phyloP scores from a whole-genome alignment of 2,888 invertebrate species.

The Marronus borbonicus region DNA sequence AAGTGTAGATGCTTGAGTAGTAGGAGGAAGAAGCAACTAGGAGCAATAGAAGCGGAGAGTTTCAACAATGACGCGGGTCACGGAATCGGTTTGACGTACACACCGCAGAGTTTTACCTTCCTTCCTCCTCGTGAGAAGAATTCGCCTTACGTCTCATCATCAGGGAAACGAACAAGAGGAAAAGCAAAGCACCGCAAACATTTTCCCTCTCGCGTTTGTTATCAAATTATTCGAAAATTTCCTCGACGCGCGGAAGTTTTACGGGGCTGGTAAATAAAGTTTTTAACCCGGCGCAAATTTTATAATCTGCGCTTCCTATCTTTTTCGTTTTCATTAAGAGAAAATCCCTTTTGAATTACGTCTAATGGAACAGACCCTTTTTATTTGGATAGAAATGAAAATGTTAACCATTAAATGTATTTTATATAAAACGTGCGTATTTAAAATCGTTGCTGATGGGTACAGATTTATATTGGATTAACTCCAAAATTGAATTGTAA shows the following conservation, averaged over 20 bases:
- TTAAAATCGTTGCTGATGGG: too few relatives aligned
- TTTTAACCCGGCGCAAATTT: background rate
- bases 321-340: too few relatives aligned
- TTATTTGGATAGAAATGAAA: too few relatives aligned
- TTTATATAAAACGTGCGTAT: too few relatives aligned
- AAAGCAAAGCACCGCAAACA: slow-evolving; percentile 3
- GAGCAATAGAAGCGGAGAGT: background rate
- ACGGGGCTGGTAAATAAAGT: background rate
- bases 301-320: background rate
- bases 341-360: too few relatives aligned
- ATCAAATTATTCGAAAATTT: slow-evolving; percentile 29
- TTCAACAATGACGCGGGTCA: slow-evolving; percentile 20
- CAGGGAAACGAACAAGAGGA: background rate
- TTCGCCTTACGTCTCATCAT: too few relatives aligned
- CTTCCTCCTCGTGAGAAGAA: too few relatives aligned
- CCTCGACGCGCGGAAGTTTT: background rate
- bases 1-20: background rate
- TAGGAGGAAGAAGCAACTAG: background rate
- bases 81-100: slow-evolving; percentile 2
- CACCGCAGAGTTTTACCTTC: background rate
- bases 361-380: too few relatives aligned
- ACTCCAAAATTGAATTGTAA: too few relatives aligned
- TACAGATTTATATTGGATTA: too few relatives aligned
- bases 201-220: slow-evolving; percentile 1
- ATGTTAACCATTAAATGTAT: too few relatives aligned